Evolutionary conservation across 2,797 vertebrate species (phyloP).

Genomic region (Stomatorhinus walkeri): DNA sequence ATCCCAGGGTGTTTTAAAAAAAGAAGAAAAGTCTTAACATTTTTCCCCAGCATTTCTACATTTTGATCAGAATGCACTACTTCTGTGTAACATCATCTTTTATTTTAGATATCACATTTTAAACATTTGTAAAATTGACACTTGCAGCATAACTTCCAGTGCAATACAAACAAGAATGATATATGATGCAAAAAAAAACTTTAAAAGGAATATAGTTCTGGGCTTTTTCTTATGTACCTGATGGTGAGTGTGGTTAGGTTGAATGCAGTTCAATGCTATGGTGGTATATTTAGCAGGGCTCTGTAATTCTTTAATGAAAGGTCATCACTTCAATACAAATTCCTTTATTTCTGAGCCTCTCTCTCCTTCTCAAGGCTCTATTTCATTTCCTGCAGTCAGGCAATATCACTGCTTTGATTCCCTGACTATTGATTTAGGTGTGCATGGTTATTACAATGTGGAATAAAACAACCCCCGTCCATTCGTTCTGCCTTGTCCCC

Average conservation of each 20-base stretch:
- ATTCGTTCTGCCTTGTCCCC: slow-evolving; percentile 70
- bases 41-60: neutral
- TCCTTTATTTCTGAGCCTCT: slow-evolving; percentile 68
- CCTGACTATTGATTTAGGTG: slow-evolving; percentile 90
- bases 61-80: neutral
- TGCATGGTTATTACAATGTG: slow-evolving; percentile 87
- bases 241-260: slow-evolving; percentile 73
- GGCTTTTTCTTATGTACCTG: slow-evolving; percentile 67
- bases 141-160: neutral
- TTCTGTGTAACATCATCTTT: neutral
- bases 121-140: neutral
- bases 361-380: slow-evolving; percentile 67
- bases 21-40: neutral
- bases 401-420: slow-evolving; percentile 86
- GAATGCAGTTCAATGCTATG: slow-evolving; percentile 73
- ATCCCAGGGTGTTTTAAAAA: neutral
- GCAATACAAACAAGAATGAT: neutral
- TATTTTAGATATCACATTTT: neutral
- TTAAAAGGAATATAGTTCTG: slow-evolving; percentile 42
- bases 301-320: slow-evolving; percentile 81
- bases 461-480: slow-evolving; percentile 73
- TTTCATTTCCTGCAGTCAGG: slow-evolving; percentile 91
- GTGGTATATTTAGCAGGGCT: slow-evolving; percentile 67
- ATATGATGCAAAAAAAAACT: neutral
- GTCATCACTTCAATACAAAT: slow-evolving; percentile 85